Conservation (phyloP, 2,888 invertebrate species). For the Aphodius granarius region DNA sequence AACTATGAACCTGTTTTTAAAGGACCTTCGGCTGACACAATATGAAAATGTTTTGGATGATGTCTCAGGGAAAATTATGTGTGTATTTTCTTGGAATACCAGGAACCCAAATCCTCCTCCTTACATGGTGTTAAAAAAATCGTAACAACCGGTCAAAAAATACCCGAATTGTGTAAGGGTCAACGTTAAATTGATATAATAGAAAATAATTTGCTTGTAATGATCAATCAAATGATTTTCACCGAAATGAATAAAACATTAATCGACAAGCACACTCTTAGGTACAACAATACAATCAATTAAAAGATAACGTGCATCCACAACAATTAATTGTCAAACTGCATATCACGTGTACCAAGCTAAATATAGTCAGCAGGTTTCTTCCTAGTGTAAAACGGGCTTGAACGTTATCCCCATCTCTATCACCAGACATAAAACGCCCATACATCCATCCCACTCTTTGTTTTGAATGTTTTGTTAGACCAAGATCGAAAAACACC, state of each 20-base stretch:
- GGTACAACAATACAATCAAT: neutral
- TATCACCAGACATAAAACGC: neutral
- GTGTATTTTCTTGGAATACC: too few relatives aligned
- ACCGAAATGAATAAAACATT: too few relatives aligned
- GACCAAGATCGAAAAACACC: neutral
- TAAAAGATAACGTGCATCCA: neutral
- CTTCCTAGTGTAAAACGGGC: neutral
- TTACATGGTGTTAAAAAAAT: too few relatives aligned
- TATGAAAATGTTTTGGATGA: slow-evolving; percentile 61
- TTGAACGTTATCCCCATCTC: neutral
- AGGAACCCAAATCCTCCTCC: too few relatives aligned
- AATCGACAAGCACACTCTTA: neutral
- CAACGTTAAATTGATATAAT: too few relatives aligned
- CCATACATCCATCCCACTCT: neutral
- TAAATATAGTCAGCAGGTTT: neutral
- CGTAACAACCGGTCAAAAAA: too few relatives aligned
- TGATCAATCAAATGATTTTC: too few relatives aligned
- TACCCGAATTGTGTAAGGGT: too few relatives aligned
- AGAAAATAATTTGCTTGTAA: too few relatives aligned
- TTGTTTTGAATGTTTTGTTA: neutral
- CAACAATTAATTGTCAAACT: neutral
- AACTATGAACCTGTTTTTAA: slow-evolving; percentile 84
- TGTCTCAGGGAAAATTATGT: slow-evolving; percentile 52
- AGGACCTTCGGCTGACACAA: slow-evolving; percentile 57
- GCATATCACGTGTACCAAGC: neutral